A percentile compares a stretch with the other conserved stretches of the same genome.
phyloP scores from a whole-genome alignment of 2,113 vertebrate genomes.

The Hippocampus barbouri region DNA sequence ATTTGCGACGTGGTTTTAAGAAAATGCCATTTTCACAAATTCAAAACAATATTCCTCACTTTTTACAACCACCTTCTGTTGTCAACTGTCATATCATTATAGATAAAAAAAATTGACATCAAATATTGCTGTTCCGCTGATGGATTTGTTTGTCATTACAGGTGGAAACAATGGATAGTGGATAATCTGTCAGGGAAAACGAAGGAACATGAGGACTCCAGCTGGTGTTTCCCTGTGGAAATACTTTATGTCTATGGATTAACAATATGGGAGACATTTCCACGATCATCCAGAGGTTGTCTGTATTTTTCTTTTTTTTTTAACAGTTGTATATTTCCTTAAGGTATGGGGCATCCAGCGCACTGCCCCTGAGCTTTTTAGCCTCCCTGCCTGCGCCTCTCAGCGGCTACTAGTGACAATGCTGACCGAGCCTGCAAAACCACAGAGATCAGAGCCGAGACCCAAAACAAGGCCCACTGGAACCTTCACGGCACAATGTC shows the following conservation, averaged over 20 bases:
- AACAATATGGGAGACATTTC: conserved; percentile 27
- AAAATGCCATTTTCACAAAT: background rate
- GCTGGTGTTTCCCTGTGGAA: conserved; percentile 31
- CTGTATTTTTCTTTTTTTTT: background rate
- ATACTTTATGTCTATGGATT: conserved; percentile 46
- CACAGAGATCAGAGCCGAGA: conserved; percentile 67
- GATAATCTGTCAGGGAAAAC: conserved; percentile 16
- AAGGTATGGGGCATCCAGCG: conserved; percentile 32
- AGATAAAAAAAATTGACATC: background rate
- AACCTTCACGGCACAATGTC: conserved; percentile 61
- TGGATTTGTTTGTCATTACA: conserved; percentile 27
- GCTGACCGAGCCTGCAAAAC: conserved; percentile 76
- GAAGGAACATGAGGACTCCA: conserved; percentile 14
- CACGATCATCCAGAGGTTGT: background rate
- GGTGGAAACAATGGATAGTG: conserved; percentile 17
- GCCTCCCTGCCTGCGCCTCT: conserved; percentile 27
- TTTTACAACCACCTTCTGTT: background rate
- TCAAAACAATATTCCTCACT: background rate
- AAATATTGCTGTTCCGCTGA: conserved; percentile 14
- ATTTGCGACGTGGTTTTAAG: background rate
- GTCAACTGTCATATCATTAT: background rate
- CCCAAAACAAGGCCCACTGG: conserved; percentile 39
- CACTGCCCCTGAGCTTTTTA: conserved; percentile 29
- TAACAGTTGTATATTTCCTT: background rate
- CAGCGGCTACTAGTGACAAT: conserved; percentile 78